Conservation (phyloP, 2,888 invertebrate species). For the Ophonus ardosiacus region DNA sequence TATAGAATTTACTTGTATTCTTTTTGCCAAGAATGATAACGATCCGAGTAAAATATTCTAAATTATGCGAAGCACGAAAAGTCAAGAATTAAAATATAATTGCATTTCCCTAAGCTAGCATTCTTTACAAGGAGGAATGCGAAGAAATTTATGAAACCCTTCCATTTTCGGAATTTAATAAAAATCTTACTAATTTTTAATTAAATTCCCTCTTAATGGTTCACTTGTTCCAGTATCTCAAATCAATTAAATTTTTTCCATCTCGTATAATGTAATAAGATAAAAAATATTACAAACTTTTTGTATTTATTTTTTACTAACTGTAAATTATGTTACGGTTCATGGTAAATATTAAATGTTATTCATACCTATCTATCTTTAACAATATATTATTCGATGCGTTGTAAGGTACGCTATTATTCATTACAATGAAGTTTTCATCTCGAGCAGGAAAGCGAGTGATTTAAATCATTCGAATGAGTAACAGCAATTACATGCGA, state of each 20-base stretch:
- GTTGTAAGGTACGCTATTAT: too few species aligned
- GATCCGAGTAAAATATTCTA: slow-evolving; percentile 28
- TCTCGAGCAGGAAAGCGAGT: too few species aligned
- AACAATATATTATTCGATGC: too few species aligned
- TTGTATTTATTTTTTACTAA: too few species aligned
- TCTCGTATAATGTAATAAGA: not conserved
- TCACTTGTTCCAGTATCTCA: slow-evolving; percentile 10
- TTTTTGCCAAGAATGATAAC: slow-evolving; percentile 19
- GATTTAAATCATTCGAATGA: too few species aligned
- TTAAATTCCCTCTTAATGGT: slow-evolving; percentile 45
- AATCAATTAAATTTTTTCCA: slow-evolving; percentile 50
- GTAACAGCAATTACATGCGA: too few species aligned
- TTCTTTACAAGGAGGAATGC: slow-evolving; percentile 30
- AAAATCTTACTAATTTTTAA: slow-evolving; percentile 45
- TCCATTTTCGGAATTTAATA: slow-evolving; percentile 43
- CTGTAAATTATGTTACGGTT: too few species aligned
- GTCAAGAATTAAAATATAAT: slow-evolving; percentile 52
- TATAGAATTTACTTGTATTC: slow-evolving; percentile 22
- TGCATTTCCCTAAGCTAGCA: slow-evolving; percentile 28
- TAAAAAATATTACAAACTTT: not conserved
- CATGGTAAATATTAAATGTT: too few species aligned
- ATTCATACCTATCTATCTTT: too few species aligned
- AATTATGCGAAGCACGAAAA: slow-evolving; percentile 45
- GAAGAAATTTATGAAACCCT: slow-evolving; percentile 31
- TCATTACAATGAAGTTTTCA: too few species aligned